phyloP scores from a whole-genome alignment of 2,113 vertebrate species.

The Hippocampus comes region DNA sequence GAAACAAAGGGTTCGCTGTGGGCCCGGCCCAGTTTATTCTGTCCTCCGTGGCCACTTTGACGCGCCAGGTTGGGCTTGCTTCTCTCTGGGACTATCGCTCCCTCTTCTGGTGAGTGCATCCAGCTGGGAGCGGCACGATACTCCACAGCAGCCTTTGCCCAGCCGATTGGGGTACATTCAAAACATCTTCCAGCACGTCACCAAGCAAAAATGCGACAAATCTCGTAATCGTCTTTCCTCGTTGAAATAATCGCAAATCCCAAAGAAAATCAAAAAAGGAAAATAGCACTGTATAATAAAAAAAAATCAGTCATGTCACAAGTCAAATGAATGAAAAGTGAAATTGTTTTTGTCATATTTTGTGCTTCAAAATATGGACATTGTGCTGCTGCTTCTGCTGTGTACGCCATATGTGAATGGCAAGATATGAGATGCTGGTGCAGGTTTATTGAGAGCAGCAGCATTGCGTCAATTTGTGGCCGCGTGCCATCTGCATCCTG shows the following conservation, averaged over 20 bases:
- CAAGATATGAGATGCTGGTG: neutral
- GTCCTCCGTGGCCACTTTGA: slow-evolving; percentile 12
- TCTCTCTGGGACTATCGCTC: slow-evolving; percentile 47
- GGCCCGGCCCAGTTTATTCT: slow-evolving; percentile 27
- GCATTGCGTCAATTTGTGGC: slow-evolving; percentile 42
- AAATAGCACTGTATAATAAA: no score
- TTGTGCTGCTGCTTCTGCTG: no score
- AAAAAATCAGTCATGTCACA: no score
- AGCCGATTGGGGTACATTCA: no score
- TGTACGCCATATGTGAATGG: slow-evolving; percentile 15
- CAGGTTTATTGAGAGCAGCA: slow-evolving; percentile 16
- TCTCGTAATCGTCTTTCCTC: no score
- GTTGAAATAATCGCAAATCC: neutral
- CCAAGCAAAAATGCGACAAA: neutral
- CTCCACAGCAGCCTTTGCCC: neutral
- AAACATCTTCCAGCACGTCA: neutral
- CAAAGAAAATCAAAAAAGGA: no score
- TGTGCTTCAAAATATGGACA: no score
- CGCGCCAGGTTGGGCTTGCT: neutral
- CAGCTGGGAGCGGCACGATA: neutral
- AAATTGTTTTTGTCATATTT: no score
- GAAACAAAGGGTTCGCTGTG: slow-evolving; percentile 68
- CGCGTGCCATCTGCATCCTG: slow-evolving; percentile 11
- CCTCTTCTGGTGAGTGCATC: slow-evolving; percentile 58
- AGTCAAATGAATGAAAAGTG: no score